Evolutionary conservation across 2,113 vertebrate genomes (phyloP), one percentile per base, ranked within the genome.

Genomic region (Nothoprocta perdicaria): DNA sequence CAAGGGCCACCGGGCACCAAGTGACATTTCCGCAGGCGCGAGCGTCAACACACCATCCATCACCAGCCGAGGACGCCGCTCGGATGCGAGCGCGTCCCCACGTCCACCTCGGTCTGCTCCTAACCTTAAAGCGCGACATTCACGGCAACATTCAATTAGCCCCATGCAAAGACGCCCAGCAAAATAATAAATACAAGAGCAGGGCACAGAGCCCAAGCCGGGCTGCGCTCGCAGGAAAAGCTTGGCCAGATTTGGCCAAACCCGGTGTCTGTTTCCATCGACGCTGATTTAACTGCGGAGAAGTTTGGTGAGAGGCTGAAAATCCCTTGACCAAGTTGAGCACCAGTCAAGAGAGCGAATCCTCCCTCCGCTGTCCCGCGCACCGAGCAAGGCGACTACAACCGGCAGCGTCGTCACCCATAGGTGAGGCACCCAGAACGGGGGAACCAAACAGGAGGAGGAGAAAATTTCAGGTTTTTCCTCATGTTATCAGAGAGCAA

Each of bases 201-300:
- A 1, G 6, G 14, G 48, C 16, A 52, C 2, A 0, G 0, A 0
- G 14, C 50, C 24, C 27, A 29, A n/a, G 63, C 40, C 50, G 21
- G 5, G 31, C 22, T 58, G 22, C 5, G 9, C 43, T 27, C 58
- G 35, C 65, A 83, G 31, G 55, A 88, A 80, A 78, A 15, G 6
- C 15, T 66, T 35, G 33, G 62, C 21, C 35, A 83, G 18, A 80
- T 41, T 3, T 82, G 33, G 40, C 72, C n/a, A 67, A 66, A 24
- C 21, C 23, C 40, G 2, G 27, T 0, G 0, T 41, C 73, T 46
- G 16, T 68, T 60, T 82, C 55, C 58, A 31, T 0, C 52, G 33
- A 66, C 33, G 14, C 8, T 43, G 50, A 35, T 52, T 52, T 29
- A 65, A 79, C 17, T 31, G n/a, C 2, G 35, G 14, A 89, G 13